These are phyloP conservation scores for Phymanthus crucifer DNA, from an alignment of 92 coral and sea anemone species.

Conservation along the genomic window DNA sequence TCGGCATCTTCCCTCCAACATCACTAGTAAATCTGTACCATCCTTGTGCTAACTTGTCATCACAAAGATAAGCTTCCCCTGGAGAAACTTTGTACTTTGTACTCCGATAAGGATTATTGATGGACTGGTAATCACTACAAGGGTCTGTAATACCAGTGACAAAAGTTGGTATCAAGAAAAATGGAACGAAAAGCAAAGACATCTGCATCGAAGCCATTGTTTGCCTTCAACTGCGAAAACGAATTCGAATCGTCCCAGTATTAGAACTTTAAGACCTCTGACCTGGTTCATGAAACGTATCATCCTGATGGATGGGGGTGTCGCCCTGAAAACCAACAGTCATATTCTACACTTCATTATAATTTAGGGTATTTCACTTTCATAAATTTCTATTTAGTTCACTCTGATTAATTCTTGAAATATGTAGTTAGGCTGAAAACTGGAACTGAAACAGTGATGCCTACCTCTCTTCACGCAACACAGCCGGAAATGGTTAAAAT, in stretches of 20 bases:
- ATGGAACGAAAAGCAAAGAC: neutral
- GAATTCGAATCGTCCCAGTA: neutral
- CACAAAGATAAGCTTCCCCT: slow-evolving; percentile 15
- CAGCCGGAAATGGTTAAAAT: neutral
- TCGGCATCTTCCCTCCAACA: slow-evolving; percentile 25
- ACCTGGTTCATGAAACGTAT: neutral
- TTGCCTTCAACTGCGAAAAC: neutral
- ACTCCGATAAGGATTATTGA: slow-evolving; percentile 21
- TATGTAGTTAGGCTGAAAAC: neutral
- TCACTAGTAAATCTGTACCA: slow-evolving; percentile 28
- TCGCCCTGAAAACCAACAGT: neutral
- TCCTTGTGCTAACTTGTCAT: slow-evolving; percentile 1
- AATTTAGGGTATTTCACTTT: neutral
- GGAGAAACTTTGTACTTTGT: neutral
- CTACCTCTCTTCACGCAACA: neutral
- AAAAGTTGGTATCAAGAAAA: neutral
- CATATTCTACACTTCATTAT: neutral
- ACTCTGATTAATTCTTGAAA: neutral
- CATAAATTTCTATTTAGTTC: neutral
- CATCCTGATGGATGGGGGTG: neutral
- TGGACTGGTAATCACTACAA: slow-evolving; percentile 4
- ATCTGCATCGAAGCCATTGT: neutral
- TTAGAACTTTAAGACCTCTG: neutral
- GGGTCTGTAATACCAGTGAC: slow-evolving; percentile 5
- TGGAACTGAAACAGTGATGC: neutral